Conservation (phyloP, 2,888 invertebrate genomes). For the Drosophila kambysellisi region DNA sequence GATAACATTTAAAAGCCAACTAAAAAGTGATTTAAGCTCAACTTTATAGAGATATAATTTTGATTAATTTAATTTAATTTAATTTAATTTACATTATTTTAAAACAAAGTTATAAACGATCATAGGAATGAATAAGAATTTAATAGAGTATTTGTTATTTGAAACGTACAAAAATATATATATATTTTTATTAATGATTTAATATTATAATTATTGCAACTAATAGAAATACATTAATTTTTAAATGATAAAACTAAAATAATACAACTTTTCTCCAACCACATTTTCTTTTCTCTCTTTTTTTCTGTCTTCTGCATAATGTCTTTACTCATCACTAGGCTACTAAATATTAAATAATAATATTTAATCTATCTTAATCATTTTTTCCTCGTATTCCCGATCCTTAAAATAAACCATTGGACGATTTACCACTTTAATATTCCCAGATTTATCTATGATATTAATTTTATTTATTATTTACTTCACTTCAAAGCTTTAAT, state of each 20-base stretch:
- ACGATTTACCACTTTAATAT: neutral
- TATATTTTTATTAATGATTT: too few species aligned
- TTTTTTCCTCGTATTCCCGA: neutral
- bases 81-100: too few species aligned
- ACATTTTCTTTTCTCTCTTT: rapidly evolving
- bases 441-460: neutral
- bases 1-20: neutral
- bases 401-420: neutral
- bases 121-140: neutral
- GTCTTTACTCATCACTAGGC: neutral
- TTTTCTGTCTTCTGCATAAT: rapidly evolving
- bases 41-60: neutral
- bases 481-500: neutral
- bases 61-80: too few species aligned
- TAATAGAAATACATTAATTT: neutral
- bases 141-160: rapidly evolving
- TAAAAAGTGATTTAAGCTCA: neutral
- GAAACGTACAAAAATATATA: neutral
- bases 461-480: neutral
- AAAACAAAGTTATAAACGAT: neutral
- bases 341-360: neutral
- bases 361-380: too few species aligned
- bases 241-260: neutral
- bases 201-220: neutral
- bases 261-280: rapidly evolving